phyloP scores from a whole-genome alignment of 2,113 vertebrate species.

The Perca schrenkii region DNA sequence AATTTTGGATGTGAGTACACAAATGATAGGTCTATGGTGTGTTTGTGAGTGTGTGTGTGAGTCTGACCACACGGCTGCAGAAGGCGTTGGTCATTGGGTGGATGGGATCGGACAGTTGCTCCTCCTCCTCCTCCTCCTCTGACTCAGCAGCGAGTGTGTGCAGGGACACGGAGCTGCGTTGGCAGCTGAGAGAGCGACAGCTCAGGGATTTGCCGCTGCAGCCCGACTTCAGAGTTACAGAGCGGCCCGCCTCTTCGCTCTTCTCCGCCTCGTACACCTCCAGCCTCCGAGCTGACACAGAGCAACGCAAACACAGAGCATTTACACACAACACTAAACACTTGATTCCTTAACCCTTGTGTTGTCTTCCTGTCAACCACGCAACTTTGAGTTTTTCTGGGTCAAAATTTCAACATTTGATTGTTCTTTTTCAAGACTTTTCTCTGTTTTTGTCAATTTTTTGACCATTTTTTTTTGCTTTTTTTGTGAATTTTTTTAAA shows the following conservation, averaged over 20 bases:
- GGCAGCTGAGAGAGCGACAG: conserved; percentile 77
- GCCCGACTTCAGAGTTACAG: conserved; percentile 63
- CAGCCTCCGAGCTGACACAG: conserved; percentile 73
- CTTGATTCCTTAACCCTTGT: not conserved
- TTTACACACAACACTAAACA: not conserved
- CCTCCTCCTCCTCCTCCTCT: conserved; percentile 59
- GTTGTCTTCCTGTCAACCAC: too few relatives aligned
- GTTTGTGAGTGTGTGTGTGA: not conserved
- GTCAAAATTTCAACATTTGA: too few relatives aligned
- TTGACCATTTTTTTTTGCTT: too few relatives aligned
- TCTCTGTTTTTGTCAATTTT: too few relatives aligned
- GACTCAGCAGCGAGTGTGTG: conserved; percentile 75
- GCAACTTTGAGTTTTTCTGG: too few relatives aligned
- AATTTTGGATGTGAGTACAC: not conserved
- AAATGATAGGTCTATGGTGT: too few relatives aligned
- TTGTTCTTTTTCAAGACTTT: too few relatives aligned
- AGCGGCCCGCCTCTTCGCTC: conserved; percentile 57
- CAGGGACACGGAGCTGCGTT: conserved; percentile 79
- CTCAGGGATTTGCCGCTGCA: conserved; percentile 70
- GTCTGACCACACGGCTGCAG: conserved; percentile 92
- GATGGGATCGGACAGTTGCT: conserved; percentile 46
- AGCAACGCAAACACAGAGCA: not conserved
- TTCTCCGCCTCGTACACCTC: conserved; percentile 86
- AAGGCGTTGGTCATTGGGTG: conserved; percentile 83
- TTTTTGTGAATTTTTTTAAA: too few relatives aligned